These are phyloP conservation scores for Mycteria americana DNA, from an alignment of 2,797 vertebrate species.

Conservation along the genomic window DNA sequence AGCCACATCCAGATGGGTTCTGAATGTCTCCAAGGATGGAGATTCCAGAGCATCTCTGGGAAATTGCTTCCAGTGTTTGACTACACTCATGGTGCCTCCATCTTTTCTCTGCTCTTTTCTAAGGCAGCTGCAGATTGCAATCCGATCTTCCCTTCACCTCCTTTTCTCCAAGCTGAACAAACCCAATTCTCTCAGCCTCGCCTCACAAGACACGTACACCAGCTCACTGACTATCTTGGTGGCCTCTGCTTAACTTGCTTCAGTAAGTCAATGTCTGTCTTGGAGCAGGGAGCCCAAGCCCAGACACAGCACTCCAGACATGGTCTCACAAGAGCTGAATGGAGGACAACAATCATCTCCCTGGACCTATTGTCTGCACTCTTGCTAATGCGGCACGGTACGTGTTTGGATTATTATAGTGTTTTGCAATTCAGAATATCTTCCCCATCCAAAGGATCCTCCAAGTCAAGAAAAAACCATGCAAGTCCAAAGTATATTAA, in stretches of 20 bases:
- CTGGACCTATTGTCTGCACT: neutral
- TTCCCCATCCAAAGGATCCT: neutral
- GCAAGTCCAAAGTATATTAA: neutral
- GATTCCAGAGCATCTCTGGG: neutral
- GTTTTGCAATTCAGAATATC: neutral
- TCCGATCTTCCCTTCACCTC: neutral
- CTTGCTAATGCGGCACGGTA: accelerated
- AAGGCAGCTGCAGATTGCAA: neutral
- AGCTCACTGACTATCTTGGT: neutral
- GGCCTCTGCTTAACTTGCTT: neutral
- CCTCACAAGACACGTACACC: neutral
- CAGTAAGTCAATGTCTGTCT: neutral
- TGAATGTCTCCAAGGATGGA: neutral
- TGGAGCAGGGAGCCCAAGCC: neutral
- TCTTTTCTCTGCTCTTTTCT: neutral
- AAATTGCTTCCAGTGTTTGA: neutral
- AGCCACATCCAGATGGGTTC: neutral
- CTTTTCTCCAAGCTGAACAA: neutral
- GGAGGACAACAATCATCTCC: neutral
- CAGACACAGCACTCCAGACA: neutral
- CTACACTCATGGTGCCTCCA: too few species aligned
- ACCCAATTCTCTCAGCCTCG: neutral
- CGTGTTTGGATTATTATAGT: neutral
- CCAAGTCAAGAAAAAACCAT: neutral
- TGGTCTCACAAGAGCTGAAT: neutral